Conservation (phyloP, 2,113 vertebrate species). For the Progne subis region DNA sequence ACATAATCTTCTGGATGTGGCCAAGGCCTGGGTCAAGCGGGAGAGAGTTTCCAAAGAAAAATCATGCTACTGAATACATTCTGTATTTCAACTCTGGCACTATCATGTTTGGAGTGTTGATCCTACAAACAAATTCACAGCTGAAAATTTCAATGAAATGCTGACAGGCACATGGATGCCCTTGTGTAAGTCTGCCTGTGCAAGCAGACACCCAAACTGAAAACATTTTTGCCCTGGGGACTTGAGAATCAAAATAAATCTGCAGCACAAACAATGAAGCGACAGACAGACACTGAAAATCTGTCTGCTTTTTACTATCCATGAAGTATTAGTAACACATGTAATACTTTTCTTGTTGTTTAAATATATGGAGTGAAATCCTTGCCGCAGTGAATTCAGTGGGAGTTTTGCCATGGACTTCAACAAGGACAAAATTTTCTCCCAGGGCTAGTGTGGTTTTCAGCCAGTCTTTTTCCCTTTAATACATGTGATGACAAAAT, state of each 20-base stretch:
- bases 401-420: constrained; percentile 11
- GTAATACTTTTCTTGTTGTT: not conserved
- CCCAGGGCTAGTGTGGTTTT: not conserved
- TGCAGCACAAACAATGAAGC: not conserved
- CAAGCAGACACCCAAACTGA: not conserved
- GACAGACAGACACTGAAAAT: not conserved
- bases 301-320: not conserved
- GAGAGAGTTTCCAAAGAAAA: not conserved
- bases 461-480: not conserved
- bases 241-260: not conserved
- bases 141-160: not conserved
- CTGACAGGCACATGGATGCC: not conserved
- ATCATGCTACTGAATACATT: not conserved
- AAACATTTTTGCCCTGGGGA: not conserved
- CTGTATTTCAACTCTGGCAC: not conserved
- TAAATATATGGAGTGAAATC: constrained; percentile 25
- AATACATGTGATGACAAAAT: constrained; percentile 34
- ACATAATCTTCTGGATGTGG: not conserved
- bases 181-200: not conserved
- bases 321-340: not conserved
- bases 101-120: not conserved
- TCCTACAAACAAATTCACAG: not conserved
- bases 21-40: not conserved
- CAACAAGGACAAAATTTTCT: not conserved
- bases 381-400: not conserved